A percentile compares a stretch with the other conserved stretches of the same genome.
These are phyloP conservation scores for Prolemur simus DNA, from an alignment of 2,113 vertebrate genomes.

Conservation along the genomic window DNA sequence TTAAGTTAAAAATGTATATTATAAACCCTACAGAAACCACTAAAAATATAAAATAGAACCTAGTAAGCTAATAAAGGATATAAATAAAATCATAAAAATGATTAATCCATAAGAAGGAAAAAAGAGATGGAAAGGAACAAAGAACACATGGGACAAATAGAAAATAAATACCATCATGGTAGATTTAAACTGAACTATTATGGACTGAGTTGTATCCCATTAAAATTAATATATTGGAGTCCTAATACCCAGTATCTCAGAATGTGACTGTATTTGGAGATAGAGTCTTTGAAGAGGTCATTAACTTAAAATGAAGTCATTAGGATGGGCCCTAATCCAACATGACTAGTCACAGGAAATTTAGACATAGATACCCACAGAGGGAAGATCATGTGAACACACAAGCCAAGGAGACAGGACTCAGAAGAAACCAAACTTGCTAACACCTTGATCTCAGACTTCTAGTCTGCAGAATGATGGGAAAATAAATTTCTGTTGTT, in stretches of 20 bases:
- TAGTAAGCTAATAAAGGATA: neutral
- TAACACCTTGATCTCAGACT: neutral
- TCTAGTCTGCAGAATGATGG: neutral
- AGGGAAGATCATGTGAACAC: neutral
- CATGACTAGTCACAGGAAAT: neutral
- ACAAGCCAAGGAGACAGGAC: neutral
- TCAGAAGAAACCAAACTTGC: neutral
- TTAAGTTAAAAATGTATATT: neutral
- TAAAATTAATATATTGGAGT: neutral
- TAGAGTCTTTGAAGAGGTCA: neutral
- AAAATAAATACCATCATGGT: neutral
- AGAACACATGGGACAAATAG: neutral
- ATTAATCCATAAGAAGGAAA: neutral
- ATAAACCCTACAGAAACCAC: neutral
- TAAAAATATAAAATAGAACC: neutral
- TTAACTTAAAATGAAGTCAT: neutral
- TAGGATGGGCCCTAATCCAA: neutral
- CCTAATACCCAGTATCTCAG: neutral
- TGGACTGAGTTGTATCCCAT: neutral
- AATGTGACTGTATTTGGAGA: neutral
- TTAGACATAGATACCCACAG: neutral
- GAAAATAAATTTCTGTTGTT: neutral
- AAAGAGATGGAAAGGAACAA: neutral
- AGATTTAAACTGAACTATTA: neutral
- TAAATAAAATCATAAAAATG: neutral